Percentiles rank a stretch among this genome's conserved stretches.
These are phyloP conservation scores for Bombus haemorrhoidalis DNA, from an alignment of 1,140 invertebrate species.

Conservation along the genomic window DNA sequence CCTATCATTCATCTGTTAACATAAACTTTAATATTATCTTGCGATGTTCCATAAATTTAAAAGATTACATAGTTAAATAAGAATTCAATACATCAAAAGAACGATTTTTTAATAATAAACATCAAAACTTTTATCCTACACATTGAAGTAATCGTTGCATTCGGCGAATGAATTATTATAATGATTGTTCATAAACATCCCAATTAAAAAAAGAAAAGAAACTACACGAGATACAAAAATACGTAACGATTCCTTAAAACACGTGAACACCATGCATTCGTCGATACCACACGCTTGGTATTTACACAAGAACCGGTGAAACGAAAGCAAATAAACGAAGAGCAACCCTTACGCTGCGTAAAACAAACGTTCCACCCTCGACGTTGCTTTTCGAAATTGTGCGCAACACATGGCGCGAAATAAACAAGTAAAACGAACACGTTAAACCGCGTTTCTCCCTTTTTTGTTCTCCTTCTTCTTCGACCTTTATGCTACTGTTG, in stretches of 20 bases:
- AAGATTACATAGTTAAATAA: neutral
- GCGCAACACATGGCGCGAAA: slow-evolving; percentile 49
- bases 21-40: no score
- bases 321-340: neutral
- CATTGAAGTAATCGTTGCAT: neutral
- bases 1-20: no score
- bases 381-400: slow-evolving; percentile 24
- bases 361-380: slow-evolving; percentile 50
- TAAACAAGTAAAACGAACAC: slow-evolving; percentile 27
- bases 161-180: neutral
- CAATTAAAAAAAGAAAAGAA: neutral
- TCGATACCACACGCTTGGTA: neutral
- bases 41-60: no score
- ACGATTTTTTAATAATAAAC: neutral
- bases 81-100: neutral
- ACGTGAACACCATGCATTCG: neutral
- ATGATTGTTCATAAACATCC: no score
- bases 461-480: neutral
- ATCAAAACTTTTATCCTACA: neutral
- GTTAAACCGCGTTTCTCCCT: neutral
- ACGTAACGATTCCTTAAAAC: neutral
- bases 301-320: slow-evolving; percentile 10
- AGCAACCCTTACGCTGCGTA: slow-evolving; percentile 13
- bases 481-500: neutral
- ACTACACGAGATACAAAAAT: neutral